Percentiles rank a stretch among this genome's conserved stretches.
Evolutionary conservation across 1,140 invertebrate genomes (phyloP).

Genomic region (Tetramorium alpestre): DNA sequence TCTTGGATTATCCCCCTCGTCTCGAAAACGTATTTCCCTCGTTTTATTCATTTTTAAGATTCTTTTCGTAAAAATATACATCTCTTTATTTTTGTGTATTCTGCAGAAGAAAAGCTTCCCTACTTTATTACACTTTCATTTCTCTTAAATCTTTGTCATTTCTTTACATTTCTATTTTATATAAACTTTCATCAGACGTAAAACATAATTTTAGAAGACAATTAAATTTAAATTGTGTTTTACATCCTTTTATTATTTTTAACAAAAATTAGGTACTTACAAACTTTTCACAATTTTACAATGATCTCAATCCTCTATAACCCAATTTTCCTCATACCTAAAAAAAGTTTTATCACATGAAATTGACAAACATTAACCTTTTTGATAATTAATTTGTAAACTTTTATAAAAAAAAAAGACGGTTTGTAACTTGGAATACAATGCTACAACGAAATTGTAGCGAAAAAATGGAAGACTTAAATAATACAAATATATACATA

Average conservation of each 20-base stretch:
- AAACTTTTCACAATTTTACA: background rate
- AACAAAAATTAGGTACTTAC: background rate
- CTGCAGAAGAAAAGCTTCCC: background rate
- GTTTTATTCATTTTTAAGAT: background rate
- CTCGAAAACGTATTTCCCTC: background rate
- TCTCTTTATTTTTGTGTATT: background rate
- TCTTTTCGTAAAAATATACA: background rate
- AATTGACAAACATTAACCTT: too few relatives aligned
- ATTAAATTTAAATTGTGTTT: background rate
- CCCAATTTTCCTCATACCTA: too few relatives aligned
- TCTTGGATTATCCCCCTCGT: background rate
- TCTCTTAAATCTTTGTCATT: background rate
- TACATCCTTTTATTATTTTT: background rate
- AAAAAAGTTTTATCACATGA: too few relatives aligned
- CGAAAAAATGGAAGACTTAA: too few relatives aligned
- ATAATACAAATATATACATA: too few relatives aligned
- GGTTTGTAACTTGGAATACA: too few relatives aligned
- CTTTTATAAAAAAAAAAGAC: too few relatives aligned
- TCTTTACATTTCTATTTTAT: background rate
- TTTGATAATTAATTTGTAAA: too few relatives aligned
- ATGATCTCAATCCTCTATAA: background rate
- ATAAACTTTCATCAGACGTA: background rate
- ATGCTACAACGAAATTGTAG: too few relatives aligned
- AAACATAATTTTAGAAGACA: conserved; percentile 1
- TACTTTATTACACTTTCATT: background rate